Evolutionary conservation across 2,113 vertebrate genomes (phyloP).

Genomic region (Chloebia gouldiae): DNA sequence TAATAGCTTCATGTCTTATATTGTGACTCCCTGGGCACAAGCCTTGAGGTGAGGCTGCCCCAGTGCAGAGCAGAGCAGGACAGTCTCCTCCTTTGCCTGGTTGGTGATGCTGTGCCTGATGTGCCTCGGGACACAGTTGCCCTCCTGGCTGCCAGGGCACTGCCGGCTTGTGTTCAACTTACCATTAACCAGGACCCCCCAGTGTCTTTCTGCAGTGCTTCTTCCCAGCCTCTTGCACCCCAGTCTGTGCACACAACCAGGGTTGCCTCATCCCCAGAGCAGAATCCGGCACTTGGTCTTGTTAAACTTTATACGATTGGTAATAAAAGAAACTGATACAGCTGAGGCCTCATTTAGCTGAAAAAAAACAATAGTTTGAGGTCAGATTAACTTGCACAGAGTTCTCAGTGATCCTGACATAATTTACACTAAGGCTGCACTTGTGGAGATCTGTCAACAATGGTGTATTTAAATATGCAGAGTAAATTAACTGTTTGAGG

Average conservation of each 20-base stretch:
- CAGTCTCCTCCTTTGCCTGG: rapidly evolving
- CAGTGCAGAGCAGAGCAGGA: background rate
- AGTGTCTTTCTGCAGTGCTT: background rate
- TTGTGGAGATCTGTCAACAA: background rate
- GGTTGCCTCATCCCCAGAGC: background rate
- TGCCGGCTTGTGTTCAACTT: rapidly evolving
- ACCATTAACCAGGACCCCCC: rapidly evolving
- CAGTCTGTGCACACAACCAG: background rate
- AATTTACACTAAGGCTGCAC: background rate
- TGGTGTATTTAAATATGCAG: background rate
- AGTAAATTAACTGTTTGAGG: background rate
- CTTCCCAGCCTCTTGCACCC: background rate
- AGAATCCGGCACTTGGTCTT: background rate
- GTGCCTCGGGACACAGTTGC: rapidly evolving
- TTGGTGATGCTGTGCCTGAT: background rate
- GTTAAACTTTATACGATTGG: rapidly evolving
- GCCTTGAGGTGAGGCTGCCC: rapidly evolving
- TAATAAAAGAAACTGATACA: background rate
- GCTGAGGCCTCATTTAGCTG: background rate
- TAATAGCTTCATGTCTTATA: background rate
- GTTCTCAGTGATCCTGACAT: background rate
- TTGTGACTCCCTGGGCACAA: rapidly evolving
- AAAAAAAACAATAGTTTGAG: background rate
- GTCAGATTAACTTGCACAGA: background rate
- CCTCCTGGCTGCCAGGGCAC: background rate